phyloP scores from a whole-genome alignment of 1,140 invertebrate genomes.

The Hypothenemus hampei region DNA sequence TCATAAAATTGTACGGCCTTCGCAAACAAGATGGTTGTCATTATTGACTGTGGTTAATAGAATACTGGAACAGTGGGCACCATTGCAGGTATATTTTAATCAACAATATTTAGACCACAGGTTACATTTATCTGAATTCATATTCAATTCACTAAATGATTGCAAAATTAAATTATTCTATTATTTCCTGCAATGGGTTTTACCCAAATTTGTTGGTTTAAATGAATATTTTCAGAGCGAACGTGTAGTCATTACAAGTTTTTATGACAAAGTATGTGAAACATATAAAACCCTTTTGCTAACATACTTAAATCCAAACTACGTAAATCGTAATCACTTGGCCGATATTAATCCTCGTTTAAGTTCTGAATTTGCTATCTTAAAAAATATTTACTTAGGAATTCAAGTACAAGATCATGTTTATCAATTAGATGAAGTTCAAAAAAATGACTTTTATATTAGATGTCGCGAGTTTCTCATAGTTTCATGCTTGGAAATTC shows the following conservation, averaged over 20 bases:
- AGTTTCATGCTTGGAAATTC: background rate
- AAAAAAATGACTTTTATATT: background rate
- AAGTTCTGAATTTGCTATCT: background rate
- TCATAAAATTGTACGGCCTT: slow-evolving; percentile 30
- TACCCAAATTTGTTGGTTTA: slow-evolving; percentile 1
- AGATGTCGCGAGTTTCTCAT: slow-evolving; percentile 3
- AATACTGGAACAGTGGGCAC: slow-evolving; percentile 21
- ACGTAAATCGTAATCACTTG: background rate
- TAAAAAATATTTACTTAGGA: slow-evolving; percentile 3
- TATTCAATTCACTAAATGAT: background rate
- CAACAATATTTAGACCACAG: no score
- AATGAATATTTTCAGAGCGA: no score
- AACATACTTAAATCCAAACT: background rate
- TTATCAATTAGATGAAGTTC: background rate
- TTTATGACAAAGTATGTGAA: background rate
- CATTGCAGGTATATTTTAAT: slow-evolving; percentile 4
- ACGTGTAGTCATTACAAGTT: slow-evolving; percentile 1
- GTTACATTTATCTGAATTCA: no score
- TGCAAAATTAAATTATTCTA: background rate
- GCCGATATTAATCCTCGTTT: background rate
- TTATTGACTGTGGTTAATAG: slow-evolving; percentile 17
- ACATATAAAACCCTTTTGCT: background rate
- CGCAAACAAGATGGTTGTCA: slow-evolving; percentile 27
- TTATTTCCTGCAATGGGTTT: slow-evolving; percentile 4
- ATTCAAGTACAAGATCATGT: background rate